These are phyloP conservation scores for Ictalurus furcatus DNA, from an alignment of 2,113 vertebrate genomes.

Conservation along the genomic window DNA sequence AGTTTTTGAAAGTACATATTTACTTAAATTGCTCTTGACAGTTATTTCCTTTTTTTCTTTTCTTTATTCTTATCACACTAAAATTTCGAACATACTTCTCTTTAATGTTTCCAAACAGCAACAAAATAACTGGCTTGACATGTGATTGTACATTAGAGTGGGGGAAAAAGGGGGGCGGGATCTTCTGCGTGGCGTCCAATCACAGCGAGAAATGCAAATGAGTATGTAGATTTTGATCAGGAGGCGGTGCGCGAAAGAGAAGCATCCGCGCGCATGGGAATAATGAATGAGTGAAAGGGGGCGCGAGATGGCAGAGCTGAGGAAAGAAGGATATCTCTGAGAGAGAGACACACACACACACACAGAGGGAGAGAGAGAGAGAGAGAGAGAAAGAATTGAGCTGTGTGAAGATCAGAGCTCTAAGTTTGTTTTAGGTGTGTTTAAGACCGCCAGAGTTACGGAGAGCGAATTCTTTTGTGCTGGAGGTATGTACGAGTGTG, in stretches of 20 bases:
- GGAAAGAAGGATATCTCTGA: neutral
- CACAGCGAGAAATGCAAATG: neutral
- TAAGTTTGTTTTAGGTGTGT: neutral
- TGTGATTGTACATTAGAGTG: no score
- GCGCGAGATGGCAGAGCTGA: neutral
- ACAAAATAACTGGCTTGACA: neutral
- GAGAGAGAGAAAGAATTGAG: no score
- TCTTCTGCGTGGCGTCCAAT: neutral
- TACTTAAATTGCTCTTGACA: no score
- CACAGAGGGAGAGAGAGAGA: neutral
- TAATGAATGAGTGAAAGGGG: neutral
- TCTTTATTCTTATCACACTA: no score
- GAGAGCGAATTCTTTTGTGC: constrained; percentile 45
- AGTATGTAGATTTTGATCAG: neutral
- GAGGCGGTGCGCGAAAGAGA: neutral
- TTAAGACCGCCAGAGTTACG: neutral
- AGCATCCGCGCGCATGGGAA: neutral
- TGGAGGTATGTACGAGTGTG: constrained; percentile 56
- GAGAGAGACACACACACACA: no score
- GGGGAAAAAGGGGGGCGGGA: neutral
- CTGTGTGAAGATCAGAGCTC: neutral
- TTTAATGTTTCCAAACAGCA: neutral
- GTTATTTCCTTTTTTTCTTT: no score
- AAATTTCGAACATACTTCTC: neutral
- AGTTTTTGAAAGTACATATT: no score